A percentile compares a stretch with the other conserved stretches of the same genome.
These are phyloP conservation scores for Hylaeus volcanicus DNA, from an alignment of 1,140 invertebrate species.

Conservation along the genomic window DNA sequence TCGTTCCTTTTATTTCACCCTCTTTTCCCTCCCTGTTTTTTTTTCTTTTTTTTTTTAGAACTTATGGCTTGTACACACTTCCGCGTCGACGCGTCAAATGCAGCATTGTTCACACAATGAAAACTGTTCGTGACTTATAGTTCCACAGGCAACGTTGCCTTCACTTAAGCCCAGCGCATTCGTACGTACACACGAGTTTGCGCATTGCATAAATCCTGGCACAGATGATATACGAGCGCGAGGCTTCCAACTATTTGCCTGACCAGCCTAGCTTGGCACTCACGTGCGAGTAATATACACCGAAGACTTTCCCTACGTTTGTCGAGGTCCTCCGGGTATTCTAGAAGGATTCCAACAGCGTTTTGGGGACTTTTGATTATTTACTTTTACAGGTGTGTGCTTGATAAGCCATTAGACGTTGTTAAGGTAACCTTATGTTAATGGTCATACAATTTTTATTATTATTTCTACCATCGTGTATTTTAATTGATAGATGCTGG, in stretches of 20 bases:
- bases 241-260: constrained; percentile 60
- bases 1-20: too few relatives aligned
- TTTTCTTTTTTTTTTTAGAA: not conserved
- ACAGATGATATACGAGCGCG: constrained; percentile 52
- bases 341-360: not conserved
- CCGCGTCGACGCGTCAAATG: constrained; percentile 10
- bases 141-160: constrained; percentile 27
- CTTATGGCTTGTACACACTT: not conserved
- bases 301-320: not conserved
- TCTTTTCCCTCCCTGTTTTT: not conserved
- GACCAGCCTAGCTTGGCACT: constrained; percentile 47
- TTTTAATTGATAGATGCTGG: too few relatives aligned
- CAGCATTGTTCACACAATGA: constrained; percentile 15
- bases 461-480: too few relatives aligned
- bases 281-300: constrained; percentile 18
- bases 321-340: not conserved
- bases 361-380: constrained; percentile 16
- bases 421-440: too few relatives aligned
- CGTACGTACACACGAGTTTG: constrained; percentile 30
- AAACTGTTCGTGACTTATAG: constrained; percentile 33
- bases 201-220: constrained; percentile 60
- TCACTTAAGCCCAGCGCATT: constrained; percentile 50
- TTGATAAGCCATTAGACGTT: too few relatives aligned
- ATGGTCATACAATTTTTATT: too few relatives aligned
- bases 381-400: not conserved